Evolutionary conservation across 2,888 invertebrate species (phyloP), one percentile per base, ranked within the genome.

Genomic region (Lepidochitona cinerea): DNA sequence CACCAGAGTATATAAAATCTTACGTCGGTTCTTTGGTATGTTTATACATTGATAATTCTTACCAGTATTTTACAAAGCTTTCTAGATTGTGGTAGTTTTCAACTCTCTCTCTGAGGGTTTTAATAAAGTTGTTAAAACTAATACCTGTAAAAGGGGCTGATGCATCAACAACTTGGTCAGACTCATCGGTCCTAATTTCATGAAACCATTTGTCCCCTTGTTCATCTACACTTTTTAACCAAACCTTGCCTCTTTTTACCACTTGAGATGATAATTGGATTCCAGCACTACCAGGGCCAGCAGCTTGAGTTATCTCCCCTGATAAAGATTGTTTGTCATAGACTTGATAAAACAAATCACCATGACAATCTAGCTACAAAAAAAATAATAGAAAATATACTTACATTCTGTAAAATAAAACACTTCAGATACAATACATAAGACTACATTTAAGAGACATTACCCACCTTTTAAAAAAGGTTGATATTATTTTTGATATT

Each of bases 261-360:
- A 76, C 77, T 5, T 67, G 54, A n/a, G 74, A 67, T 36, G 67
- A 69, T 33, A 75, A 68, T 18, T 37, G 37, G 29, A 78, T 36
- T 64, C 74, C 70, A 72, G 67, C 36, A 59, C 74, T 74, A 23
- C 70, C 74, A 0, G 74, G 74, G 35, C 79, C 81, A 3, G 75
- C 72, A 72, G 74, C 67, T 70, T 74, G 80, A 65, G 78, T 77
- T 29, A 69, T 41, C 67, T 78, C 75, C 33, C 59, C 67, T 37
- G 41, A 26, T 33, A 35, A 23, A 29, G 66, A 37, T 32, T 66
- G 32, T 66, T 65, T 14, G 70, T 53, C 23, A 64, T 75, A 81
- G 6, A 66, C 73, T 73, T 84, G 84, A 41, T 79, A 80, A 72
- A 79, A 84, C 18, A 84, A 73, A 23, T 84, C 83, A n/a, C 83